A percentile compares a stretch with the other conserved stretches of the same genome.
Conservation (phyloP, 2,113 vertebrate genomes). For the Podarcis muralis region DNA sequence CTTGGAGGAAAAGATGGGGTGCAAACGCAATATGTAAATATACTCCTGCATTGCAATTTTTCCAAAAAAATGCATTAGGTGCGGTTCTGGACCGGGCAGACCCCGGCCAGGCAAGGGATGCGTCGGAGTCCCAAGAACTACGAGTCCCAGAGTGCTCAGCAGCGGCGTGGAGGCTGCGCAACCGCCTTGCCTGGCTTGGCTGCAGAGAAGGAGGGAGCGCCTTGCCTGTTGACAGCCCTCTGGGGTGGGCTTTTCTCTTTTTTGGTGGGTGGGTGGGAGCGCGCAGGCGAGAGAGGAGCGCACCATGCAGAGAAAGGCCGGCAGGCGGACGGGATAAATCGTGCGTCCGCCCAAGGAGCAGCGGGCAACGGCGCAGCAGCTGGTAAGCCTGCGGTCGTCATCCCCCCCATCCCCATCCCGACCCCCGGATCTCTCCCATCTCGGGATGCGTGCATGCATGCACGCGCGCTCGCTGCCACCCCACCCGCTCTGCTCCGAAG, state of each 20-base stretch:
- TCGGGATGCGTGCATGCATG: neutral
- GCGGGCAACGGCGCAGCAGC: neutral
- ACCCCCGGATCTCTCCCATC: too few relatives aligned
- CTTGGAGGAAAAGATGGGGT: too few relatives aligned
- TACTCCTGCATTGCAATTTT: too few relatives aligned
- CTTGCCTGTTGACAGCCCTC: conserved; percentile 24
- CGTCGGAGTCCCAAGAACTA: neutral
- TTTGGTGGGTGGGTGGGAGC: neutral
- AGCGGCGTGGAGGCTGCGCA: conserved; percentile 5
- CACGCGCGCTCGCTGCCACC: too few relatives aligned
- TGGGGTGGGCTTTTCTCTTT: neutral
- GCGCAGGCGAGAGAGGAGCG: too few relatives aligned
- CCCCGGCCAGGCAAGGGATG: neutral
- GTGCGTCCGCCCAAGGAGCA: too few relatives aligned
- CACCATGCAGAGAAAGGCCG: neutral
- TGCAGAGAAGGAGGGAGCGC: neutral
- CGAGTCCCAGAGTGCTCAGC: conserved; percentile 30
- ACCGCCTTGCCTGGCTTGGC: neutral
- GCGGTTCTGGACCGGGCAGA: neutral
- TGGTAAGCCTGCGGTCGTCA: neutral
- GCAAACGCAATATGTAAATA: too few relatives aligned
- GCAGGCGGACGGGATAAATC: neutral
- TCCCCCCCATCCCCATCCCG: neutral
- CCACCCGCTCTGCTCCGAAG: neutral
- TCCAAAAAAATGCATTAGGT: too few relatives aligned